Evolutionary conservation across 2,888 invertebrate genomes (phyloP).

Genomic region (Ganaspis brasiliensis): DNA sequence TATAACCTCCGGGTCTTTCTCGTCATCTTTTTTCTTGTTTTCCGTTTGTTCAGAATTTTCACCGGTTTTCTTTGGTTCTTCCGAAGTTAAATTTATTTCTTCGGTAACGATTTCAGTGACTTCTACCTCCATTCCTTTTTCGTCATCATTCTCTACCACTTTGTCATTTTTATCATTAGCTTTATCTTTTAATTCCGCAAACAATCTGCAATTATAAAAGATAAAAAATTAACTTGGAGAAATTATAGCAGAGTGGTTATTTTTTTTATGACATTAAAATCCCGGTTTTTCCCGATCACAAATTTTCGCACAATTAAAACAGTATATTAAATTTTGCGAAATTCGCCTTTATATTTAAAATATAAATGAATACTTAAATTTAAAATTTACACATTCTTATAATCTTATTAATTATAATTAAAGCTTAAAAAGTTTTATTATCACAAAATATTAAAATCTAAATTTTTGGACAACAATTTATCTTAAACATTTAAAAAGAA

Average conservation of each 20-base stretch:
- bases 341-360: no score
- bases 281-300: no score
- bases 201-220: conserved; percentile 68
- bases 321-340: no score
- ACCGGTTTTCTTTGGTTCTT: conserved; percentile 57
- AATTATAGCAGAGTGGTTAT: neutral
- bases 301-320: no score
- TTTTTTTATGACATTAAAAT: no score
- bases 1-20: conserved; percentile 17
- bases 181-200: conserved; percentile 75
- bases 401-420: no score
- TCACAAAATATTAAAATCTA: no score
- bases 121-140: conserved; percentile 56
- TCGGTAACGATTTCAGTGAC: conserved; percentile 61
- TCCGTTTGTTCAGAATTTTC: conserved; percentile 66
- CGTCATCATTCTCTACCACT: conserved; percentile 46
- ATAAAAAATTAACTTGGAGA: conserved; percentile 38
- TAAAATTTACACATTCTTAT: no score
- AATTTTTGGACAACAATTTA: no score
- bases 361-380: no score
- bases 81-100: conserved; percentile 52
- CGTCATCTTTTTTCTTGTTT: conserved; percentile 70
- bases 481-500: no score
- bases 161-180: conserved; percentile 44
- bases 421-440: no score